These are phyloP conservation scores for Chironomus tentans DNA, from an alignment of 2,888 invertebrate species.

Conservation along the genomic window DNA sequence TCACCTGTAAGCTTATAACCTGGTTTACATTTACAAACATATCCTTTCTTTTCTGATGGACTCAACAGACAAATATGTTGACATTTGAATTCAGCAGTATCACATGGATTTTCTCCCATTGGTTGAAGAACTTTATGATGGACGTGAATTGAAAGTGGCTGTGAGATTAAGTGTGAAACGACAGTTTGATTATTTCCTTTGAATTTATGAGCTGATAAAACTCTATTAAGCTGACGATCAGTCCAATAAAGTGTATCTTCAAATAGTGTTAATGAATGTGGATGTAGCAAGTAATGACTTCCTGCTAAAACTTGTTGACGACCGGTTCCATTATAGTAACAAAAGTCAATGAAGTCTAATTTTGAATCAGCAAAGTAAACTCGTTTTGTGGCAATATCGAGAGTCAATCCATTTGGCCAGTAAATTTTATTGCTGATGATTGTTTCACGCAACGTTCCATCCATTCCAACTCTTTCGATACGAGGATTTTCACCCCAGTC, in stretches of 20 bases:
- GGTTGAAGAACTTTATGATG: conserved; percentile 94
- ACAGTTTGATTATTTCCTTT: conserved; percentile 86
- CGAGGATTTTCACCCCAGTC: conserved; percentile 98
- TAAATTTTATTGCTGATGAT: conserved; percentile 92
- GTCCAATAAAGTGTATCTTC: conserved; percentile 97
- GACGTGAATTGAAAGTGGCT: conserved; percentile 90
- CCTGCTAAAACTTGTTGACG: conserved; percentile 79
- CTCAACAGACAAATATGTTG: conserved; percentile 88
- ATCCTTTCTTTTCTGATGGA: conserved; percentile 59
- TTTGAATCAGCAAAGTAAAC: conserved; percentile 97
- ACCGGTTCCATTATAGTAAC: conserved; percentile 89
- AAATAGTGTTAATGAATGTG: conserved; percentile 89
- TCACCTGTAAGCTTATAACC: conserved; percentile 59
- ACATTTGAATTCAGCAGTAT: conserved; percentile 51
- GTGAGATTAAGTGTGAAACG: conserved; percentile 86
- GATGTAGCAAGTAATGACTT: conserved; percentile 88
- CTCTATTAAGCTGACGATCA: conserved; percentile 84
- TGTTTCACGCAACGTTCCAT: conserved; percentile 73
- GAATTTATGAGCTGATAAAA: conserved; percentile 85
- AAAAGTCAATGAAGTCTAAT: conserved; percentile 94
- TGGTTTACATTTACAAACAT: conserved; percentile 84
- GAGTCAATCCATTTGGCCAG: conserved; percentile 96
- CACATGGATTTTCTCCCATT: conserved; percentile 65
- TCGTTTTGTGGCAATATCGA: conserved; percentile 86
- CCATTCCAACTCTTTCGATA: conserved; percentile 93